These are phyloP conservation scores for Aphis craccivora DNA, from an alignment of 1,140 invertebrate genomes.

Conservation along the genomic window DNA sequence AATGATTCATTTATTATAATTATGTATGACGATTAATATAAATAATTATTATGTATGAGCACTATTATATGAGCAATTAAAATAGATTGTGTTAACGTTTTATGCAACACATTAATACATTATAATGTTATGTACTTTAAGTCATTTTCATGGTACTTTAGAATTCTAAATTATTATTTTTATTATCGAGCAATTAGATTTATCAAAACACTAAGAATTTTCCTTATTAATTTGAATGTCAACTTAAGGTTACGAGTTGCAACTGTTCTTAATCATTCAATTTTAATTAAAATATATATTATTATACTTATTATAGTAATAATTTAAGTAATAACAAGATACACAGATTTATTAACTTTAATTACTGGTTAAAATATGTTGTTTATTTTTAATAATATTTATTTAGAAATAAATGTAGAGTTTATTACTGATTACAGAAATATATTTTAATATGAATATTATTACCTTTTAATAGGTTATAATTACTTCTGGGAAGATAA, in stretches of 20 bases:
- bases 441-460: neutral
- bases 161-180: neutral
- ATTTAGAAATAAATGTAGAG: too few relatives aligned
- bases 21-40: neutral
- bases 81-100: neutral
- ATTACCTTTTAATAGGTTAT: slow-evolving; percentile 12
- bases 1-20: neutral
- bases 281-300: neutral
- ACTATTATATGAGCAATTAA: neutral
- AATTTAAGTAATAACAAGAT: neutral
- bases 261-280: neutral
- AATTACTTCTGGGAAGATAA: neutral
- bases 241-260: neutral
- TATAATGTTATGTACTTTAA: neutral
- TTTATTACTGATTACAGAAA: neutral
- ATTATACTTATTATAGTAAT: neutral
- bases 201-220: neutral
- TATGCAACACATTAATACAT: neutral
- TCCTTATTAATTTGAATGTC: neutral
- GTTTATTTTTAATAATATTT: neutral
- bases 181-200: neutral
- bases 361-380: neutral
- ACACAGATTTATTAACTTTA: neutral
- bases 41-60: neutral
- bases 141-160: neutral